A percentile compares a stretch with the other conserved stretches of the same genome.
phyloP scores from a whole-genome alignment of 1,140 invertebrate genomes.

The Aphelenchoides besseyi region DNA sequence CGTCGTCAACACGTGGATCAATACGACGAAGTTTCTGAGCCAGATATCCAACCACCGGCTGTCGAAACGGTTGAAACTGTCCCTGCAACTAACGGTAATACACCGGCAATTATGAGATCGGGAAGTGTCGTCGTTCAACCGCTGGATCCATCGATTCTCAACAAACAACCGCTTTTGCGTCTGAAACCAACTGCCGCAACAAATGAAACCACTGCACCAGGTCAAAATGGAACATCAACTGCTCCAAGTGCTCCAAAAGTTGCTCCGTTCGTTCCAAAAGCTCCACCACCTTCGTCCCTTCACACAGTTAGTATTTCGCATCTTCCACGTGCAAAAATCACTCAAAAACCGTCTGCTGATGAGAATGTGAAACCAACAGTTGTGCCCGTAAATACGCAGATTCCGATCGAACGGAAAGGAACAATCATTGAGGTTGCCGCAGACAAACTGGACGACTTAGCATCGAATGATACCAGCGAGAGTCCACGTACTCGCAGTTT shows the following conservation, averaged over 20 bases:
- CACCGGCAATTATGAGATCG: background rate
- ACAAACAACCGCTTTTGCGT: background rate
- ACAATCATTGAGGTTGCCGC: background rate
- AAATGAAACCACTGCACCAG: background rate
- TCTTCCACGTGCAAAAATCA: background rate
- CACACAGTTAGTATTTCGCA: background rate
- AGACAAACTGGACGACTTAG: constrained; percentile 1
- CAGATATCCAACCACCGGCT: constrained; percentile 21
- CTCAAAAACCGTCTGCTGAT: background rate
- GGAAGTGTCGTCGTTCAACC: background rate
- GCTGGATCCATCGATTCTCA: constrained; percentile 4
- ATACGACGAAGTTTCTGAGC: constrained; percentile 26
- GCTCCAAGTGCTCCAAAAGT: background rate
- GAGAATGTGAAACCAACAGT: background rate
- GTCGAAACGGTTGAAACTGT: background rate
- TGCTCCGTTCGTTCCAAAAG: constrained; percentile 1
- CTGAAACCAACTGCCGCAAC: background rate
- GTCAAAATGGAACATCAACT: background rate
- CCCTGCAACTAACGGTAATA: background rate
- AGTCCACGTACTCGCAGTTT: constrained; percentile 3
- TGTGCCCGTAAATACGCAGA: background rate
- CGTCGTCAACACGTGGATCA: constrained; percentile 34
- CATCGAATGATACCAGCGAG: background rate
- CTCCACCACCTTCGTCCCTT: background rate
- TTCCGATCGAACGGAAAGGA: background rate